These are phyloP conservation scores for Dendrocopos noguchii DNA, from an alignment of 2,113 vertebrate genomes.

Conservation along the genomic window DNA sequence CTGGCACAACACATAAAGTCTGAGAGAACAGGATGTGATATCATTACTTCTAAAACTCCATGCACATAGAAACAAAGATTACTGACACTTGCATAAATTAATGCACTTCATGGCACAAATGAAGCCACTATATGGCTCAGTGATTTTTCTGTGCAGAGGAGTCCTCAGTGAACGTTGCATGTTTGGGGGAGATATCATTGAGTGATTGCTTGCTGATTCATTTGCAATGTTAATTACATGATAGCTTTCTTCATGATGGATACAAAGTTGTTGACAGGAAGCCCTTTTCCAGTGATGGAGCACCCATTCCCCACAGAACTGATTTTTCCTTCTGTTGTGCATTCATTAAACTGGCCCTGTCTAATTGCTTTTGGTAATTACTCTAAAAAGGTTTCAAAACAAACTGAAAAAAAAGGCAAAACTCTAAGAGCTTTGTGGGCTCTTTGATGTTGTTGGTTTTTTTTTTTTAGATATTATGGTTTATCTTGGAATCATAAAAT, in stretches of 20 bases:
- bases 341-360: rapidly evolving
- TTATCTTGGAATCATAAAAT: slow-evolving; percentile 1
- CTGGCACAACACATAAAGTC: background rate
- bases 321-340: background rate
- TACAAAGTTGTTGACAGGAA: background rate
- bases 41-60: background rate
- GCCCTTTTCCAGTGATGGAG: background rate
- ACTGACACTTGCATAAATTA: background rate
- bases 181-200: background rate
- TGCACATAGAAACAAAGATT: background rate
- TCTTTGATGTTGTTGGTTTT: background rate
- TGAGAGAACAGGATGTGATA: background rate
- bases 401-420: background rate
- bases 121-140: background rate
- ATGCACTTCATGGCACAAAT: background rate
- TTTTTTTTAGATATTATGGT: background rate
- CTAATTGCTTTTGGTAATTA: slow-evolving; percentile 22
- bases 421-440: background rate
- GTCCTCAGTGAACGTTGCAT: background rate
- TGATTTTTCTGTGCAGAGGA: background rate
- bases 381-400: slow-evolving; percentile 14
- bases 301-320: background rate
- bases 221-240: background rate
- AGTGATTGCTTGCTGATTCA: background rate
- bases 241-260: background rate